Evolutionary conservation across 2,113 vertebrate genomes (phyloP).

Genomic region (Albula goreensis): DNA sequence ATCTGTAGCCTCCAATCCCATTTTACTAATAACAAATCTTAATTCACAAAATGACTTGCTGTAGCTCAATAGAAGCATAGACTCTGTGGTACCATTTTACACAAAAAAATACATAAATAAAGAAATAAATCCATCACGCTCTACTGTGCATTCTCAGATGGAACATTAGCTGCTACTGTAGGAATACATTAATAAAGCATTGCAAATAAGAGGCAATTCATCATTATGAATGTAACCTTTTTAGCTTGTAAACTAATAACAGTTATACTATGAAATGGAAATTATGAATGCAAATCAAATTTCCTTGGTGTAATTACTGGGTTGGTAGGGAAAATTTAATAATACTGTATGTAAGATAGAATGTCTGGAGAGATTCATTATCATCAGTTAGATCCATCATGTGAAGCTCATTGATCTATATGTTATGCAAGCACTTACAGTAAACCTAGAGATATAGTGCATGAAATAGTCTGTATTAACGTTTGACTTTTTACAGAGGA

Average conservation of each 20-base stretch:
- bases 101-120: not conserved
- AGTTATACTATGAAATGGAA: not conserved
- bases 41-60: not conserved
- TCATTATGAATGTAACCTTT: not conserved
- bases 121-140: not conserved
- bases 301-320: not conserved
- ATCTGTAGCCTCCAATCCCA: not conserved
- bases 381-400: not conserved
- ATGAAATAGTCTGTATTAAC: too few relatives aligned
- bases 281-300: not conserved
- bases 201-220: not conserved
- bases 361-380: not conserved
- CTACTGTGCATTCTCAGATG: not conserved
- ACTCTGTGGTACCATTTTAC: not conserved
- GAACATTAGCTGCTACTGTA: not conserved
- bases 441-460: too few relatives aligned
- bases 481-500: too few relatives aligned
- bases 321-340: not conserved
- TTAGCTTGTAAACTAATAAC: constrained; percentile 4
- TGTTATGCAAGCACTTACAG: not conserved
- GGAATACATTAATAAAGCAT: not conserved
- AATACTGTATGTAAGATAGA: not conserved
- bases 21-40: not conserved
- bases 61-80: not conserved
- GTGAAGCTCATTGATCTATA: not conserved